Conservation (phyloP, 2,888 invertebrate genomes). For the Drosophila melanosoma region DNA sequence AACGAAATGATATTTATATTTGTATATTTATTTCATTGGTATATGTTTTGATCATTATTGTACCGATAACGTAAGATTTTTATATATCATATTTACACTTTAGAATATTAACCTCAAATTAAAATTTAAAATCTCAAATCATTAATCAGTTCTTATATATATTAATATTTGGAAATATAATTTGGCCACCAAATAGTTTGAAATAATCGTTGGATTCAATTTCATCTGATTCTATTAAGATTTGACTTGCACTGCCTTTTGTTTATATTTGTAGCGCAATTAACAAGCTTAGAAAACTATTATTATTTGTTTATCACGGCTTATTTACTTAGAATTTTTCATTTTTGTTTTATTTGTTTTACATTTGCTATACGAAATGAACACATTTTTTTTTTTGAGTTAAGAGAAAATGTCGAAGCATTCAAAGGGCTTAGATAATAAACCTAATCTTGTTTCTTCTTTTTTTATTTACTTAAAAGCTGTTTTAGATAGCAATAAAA, state of each 20-base stretch:
- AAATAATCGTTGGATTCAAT: slow-evolving; percentile 30
- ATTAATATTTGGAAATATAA: no score
- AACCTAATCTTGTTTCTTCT: not conserved
- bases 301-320: not conserved
- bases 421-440: not conserved
- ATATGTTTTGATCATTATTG: no score
- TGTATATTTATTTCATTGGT: no score
- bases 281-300: slow-evolving; percentile 21
- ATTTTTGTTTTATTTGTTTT: not conserved
- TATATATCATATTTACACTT: no score
- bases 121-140: no score
- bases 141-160: no score
- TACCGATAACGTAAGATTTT: no score
- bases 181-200: slow-evolving; percentile 22
- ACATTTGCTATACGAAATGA: not conserved
- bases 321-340: not conserved
- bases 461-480: not conserved
- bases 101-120: no score
- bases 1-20: no score
- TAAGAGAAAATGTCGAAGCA: not conserved
- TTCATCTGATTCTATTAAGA: slow-evolving; percentile 21
- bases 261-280: slow-evolving; percentile 25
- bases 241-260: not conserved
- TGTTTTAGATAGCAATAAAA: not conserved
- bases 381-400: not conserved